Evolutionary conservation across 2,797 vertebrate genomes (phyloP).

Genomic region (Pseudochromis fuscus): DNA sequence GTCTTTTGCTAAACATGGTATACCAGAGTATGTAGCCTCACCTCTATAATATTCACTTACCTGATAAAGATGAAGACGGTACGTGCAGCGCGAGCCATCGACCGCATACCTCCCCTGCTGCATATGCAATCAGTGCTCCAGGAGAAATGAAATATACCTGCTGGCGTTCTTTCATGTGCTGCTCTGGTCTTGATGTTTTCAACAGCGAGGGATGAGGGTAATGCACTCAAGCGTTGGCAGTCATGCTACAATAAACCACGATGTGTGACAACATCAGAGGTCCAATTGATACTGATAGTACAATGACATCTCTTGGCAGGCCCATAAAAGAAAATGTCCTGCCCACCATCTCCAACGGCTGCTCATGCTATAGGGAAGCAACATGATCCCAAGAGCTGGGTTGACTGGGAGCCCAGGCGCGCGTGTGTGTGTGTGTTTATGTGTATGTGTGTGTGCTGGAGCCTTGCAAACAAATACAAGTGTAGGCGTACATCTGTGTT

Average conservation of each 20-base stretch:
- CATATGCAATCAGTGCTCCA: background rate
- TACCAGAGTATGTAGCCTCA: background rate
- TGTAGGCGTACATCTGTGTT: background rate
- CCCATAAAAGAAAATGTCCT: constrained; percentile 71
- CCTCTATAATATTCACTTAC: background rate
- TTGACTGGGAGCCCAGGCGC: constrained; percentile 28
- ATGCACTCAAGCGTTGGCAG: constrained; percentile 58
- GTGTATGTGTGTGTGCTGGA: background rate
- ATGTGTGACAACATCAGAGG: constrained; percentile 55
- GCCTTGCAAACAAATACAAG: constrained; percentile 24
- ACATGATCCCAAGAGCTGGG: constrained; percentile 23
- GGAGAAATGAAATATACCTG: constrained; percentile 48
- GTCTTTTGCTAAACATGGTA: too few species aligned
- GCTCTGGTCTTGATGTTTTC: constrained; percentile 54
- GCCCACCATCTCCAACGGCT: constrained; percentile 34
- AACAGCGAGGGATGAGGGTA: constrained; percentile 48
- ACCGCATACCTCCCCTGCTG: constrained; percentile 1
- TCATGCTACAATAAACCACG: constrained; percentile 67
- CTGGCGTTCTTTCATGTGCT: constrained; percentile 44
- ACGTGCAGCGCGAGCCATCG: constrained; percentile 14
- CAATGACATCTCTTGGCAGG: constrained; percentile 77
- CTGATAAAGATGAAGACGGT: constrained; percentile 30
- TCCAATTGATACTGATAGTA: constrained; percentile 75
- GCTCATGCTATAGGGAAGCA: constrained; percentile 41
- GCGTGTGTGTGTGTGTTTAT: constrained; percentile 30